Evolutionary conservation across 2,113 vertebrate genomes (phyloP).

Genomic region (Heloderma charlesbogerti): DNA sequence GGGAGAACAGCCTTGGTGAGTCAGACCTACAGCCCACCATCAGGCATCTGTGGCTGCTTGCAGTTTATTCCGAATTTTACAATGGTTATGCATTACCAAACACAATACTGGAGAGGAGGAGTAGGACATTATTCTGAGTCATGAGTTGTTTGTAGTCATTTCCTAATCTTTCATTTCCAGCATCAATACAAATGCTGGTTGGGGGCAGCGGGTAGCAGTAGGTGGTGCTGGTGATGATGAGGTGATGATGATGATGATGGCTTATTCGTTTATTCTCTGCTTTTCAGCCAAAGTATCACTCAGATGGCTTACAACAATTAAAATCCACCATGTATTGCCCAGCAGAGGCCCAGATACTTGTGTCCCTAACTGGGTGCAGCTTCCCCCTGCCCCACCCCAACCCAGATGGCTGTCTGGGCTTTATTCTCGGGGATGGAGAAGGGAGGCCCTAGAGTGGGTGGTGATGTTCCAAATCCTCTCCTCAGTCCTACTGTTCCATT

Average conservation of each 20-base stretch:
- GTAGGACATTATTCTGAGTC: not conserved
- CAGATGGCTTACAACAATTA: not conserved
- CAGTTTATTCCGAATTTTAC: not conserved
- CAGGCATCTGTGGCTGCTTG: not conserved
- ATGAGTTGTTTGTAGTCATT: conserved; percentile 6
- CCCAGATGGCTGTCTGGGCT: not conserved
- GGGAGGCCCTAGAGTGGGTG: not conserved
- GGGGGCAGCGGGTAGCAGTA: not conserved
- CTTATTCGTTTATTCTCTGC: not conserved
- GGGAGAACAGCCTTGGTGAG: not conserved
- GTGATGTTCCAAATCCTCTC: not conserved
- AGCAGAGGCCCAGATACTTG: not conserved
- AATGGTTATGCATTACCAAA: not conserved
- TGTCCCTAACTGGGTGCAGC: not conserved
- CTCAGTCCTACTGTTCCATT: not conserved
- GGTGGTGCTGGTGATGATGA: no score
- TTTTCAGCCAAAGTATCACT: not conserved
- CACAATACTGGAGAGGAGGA: not conserved
- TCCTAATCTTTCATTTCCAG: not conserved
- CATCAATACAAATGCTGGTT: not conserved
- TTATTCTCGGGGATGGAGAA: not conserved
- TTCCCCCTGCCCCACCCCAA: not conserved
- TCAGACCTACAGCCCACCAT: not conserved
- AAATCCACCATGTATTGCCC: not conserved
- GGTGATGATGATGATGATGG: no score